Conservation (phyloP, 2,113 vertebrate species). For the Scatophagus argus region DNA sequence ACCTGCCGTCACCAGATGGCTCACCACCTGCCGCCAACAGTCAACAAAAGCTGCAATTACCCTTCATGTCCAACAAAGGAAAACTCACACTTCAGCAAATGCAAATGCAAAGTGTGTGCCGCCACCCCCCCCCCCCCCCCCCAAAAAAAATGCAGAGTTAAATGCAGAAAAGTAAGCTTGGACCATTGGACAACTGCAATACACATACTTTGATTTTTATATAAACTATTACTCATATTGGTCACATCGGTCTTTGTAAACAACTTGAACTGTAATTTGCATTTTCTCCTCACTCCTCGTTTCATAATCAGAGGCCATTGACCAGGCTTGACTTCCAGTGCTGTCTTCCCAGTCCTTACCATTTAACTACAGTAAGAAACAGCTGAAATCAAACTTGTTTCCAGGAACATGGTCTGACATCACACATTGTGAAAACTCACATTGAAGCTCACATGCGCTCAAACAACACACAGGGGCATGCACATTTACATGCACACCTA, state of each 20-base stretch:
- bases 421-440: not conserved
- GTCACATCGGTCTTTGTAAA: not conserved
- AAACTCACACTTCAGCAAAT: conserved; percentile 47
- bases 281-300: not conserved
- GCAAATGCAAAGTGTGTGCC: conserved; percentile 8
- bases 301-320: not conserved
- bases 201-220: not conserved
- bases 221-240: not conserved
- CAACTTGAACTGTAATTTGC: not conserved
- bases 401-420: not conserved
- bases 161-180: conserved; percentile 18
- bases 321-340: conserved; percentile 4
- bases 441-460: not conserved
- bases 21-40: conserved; percentile 77
- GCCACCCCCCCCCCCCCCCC: too few relatives aligned
- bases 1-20: conserved; percentile 83
- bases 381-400: not conserved
- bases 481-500: conserved; percentile 43
- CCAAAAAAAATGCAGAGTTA: conserved; percentile 11
- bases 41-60: conserved; percentile 81
- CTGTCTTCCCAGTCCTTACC: not conserved
- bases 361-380: not conserved
- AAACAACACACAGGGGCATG: conserved; percentile 16
- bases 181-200: not conserved
- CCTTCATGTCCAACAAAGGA: conserved; percentile 76